A percentile compares a stretch with the other conserved stretches of the same genome.
These are phyloP conservation scores for Trimorus sp. DNA, from an alignment of 2,888 invertebrate species.

Conservation along the genomic window DNA sequence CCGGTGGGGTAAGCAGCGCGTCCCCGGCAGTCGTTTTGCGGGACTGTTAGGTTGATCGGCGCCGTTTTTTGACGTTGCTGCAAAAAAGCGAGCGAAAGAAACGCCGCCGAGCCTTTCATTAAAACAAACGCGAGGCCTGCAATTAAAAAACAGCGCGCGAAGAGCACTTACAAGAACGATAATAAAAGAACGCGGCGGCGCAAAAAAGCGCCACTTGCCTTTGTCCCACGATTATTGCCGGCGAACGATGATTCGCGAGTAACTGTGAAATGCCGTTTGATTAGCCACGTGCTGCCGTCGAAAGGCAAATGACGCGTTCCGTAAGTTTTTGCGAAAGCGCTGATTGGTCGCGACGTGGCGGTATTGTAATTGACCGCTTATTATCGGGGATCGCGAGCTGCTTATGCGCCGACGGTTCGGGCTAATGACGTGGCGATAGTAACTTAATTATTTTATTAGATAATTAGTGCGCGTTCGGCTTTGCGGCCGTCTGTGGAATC, in stretches of 20 bases:
- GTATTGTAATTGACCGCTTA: constrained; percentile 25
- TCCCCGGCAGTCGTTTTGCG: constrained; percentile 22
- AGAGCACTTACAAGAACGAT: constrained; percentile 6
- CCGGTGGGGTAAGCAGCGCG: constrained; percentile 18
- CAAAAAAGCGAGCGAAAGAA: constrained; percentile 7
- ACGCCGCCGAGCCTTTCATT: constrained; percentile 13
- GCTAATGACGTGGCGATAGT: constrained; percentile 11
- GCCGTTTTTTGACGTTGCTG: constrained; percentile 15
- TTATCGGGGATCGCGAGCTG: constrained; percentile 17
- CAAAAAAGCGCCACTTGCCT: constrained; percentile 21
- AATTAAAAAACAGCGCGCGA: constrained; percentile 28
- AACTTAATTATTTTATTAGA: constrained; percentile 36
- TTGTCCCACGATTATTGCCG: constrained; percentile 32
- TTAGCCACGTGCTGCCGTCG: constrained; percentile 25
- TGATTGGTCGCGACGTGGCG: constrained; percentile 13
- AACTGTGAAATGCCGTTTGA: constrained; percentile 40
- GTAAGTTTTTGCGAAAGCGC: constrained; percentile 13
- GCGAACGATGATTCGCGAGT: constrained; percentile 28
- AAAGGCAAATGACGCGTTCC: constrained; percentile 31
- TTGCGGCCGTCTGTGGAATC: not conserved
- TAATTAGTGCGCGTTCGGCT: constrained; percentile 31
- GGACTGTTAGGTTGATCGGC: constrained; percentile 41
- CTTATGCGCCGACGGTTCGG: not conserved
- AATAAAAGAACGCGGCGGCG: constrained; percentile 27
- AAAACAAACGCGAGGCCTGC: constrained; percentile 10